These are phyloP conservation scores for Drosophila paramelanica DNA, from an alignment of 2,888 invertebrate species.

Conservation along the genomic window DNA sequence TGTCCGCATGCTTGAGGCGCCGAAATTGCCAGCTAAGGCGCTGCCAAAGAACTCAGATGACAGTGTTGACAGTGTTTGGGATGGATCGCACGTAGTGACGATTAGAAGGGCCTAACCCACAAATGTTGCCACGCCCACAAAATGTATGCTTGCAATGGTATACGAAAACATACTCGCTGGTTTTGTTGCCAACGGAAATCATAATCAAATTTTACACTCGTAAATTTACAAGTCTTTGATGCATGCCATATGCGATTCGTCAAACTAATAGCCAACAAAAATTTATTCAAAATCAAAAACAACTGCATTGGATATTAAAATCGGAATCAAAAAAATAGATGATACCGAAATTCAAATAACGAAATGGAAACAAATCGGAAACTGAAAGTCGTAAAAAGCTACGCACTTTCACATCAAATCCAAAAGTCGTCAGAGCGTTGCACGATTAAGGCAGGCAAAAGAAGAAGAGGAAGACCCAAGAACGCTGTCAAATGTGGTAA, in stretches of 20 bases:
- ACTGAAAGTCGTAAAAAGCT: slow-evolving; percentile 68
- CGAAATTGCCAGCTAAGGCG: slow-evolving; percentile 31
- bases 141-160: not conserved
- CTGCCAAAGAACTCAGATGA: slow-evolving; percentile 15
- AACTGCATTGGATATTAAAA: slow-evolving; percentile 24
- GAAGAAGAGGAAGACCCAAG: slow-evolving; percentile 43
- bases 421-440: slow-evolving; percentile 73
- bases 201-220: slow-evolving; percentile 22
- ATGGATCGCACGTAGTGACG: slow-evolving; percentile 75
- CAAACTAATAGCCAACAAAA: slow-evolving; percentile 16
- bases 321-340: slow-evolving; percentile 42
- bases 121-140: slow-evolving; percentile 35
- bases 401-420: slow-evolving; percentile 62
- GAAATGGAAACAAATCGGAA: slow-evolving; percentile 43
- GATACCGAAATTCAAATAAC: slow-evolving; percentile 7
- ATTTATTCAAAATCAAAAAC: slow-evolving; percentile 20
- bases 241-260: slow-evolving; percentile 18
- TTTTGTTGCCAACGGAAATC: slow-evolving; percentile 31
- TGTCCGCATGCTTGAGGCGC: slow-evolving; percentile 14
- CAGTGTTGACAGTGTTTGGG: slow-evolving; percentile 43
- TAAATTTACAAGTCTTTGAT: slow-evolving; percentile 54
- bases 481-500: slow-evolving; percentile 30
- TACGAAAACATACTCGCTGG: slow-evolving; percentile 7
- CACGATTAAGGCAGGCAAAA: slow-evolving; percentile 36
- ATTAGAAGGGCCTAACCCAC: slow-evolving; percentile 69